Conservation (phyloP, 2,888 invertebrate genomes). For the Pocota personata region DNA sequence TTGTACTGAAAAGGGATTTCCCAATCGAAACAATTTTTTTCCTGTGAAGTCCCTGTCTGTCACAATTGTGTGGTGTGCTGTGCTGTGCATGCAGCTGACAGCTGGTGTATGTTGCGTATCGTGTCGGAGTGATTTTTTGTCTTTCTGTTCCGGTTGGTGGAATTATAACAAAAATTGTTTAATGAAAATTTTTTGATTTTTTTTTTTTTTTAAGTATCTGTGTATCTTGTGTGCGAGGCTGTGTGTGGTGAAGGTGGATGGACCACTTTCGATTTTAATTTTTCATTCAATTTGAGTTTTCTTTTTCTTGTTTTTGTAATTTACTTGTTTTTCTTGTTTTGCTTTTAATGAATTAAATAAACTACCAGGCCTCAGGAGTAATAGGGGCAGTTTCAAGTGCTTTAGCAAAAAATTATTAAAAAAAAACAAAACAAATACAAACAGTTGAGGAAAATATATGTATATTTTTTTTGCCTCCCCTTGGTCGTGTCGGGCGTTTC, state of each 20-base stretch:
- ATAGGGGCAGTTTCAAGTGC: constrained; percentile 32
- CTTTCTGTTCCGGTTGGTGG: constrained; percentile 63
- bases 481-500: constrained; percentile 43
- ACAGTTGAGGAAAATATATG: constrained; percentile 21
- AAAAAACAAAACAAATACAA: constrained; percentile 5
- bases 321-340: constrained; percentile 63
- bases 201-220: neutral
- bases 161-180: constrained; percentile 39
- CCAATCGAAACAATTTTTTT: constrained; percentile 63
- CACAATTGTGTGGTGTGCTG: constrained; percentile 31
- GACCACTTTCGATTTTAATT: constrained; percentile 72
- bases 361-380: neutral
- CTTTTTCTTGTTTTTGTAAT: constrained; percentile 22
- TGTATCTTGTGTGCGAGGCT: neutral
- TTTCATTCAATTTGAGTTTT: constrained; percentile 51
- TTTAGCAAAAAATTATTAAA: constrained; percentile 37
- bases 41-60: constrained; percentile 42
- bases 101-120: constrained; percentile 66
- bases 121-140: constrained; percentile 34
- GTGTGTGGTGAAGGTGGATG: constrained; percentile 63
- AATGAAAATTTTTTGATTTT: neutral
- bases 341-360: constrained; percentile 20
- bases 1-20: constrained; percentile 60
- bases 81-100: constrained; percentile 60
- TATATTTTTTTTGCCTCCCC: neutral